phyloP scores from a whole-genome alignment of 2,888 invertebrate genomes.

The Agrilus biguttatus region DNA sequence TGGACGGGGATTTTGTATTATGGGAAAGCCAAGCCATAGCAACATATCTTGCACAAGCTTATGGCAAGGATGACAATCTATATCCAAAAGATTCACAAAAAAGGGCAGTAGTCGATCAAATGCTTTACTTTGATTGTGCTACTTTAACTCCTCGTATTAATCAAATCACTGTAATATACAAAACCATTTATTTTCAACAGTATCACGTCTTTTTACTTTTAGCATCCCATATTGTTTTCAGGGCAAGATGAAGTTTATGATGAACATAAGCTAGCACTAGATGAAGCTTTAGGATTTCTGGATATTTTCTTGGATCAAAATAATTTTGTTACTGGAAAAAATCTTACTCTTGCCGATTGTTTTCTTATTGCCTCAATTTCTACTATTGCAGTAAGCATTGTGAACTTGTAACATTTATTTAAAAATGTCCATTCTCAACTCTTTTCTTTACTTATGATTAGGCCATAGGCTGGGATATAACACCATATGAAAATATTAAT shows the following conservation, averaged over 20 bases:
- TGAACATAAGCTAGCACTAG: constrained; percentile 38
- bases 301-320: constrained; percentile 41
- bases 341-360: constrained; percentile 50
- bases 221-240: constrained; percentile 46
- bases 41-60: constrained; percentile 45
- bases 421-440: background rate
- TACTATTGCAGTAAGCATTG: constrained; percentile 36
- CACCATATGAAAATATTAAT: constrained; percentile 39
- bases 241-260: constrained; percentile 42
- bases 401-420: constrained; percentile 1
- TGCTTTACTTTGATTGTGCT: constrained; percentile 48
- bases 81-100: constrained; percentile 44
- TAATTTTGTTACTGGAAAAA: constrained; percentile 46
- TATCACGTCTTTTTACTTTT: constrained; percentile 14
- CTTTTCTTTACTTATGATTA: constrained; percentile 19
- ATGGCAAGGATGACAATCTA: constrained; percentile 41
- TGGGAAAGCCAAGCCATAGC: constrained; percentile 57
- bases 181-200: background rate
- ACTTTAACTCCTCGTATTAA: constrained; percentile 43
- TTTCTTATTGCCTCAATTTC: constrained; percentile 41
- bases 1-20: constrained; percentile 48
- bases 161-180: background rate
- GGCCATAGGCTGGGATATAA: constrained; percentile 45
- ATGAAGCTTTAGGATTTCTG: constrained; percentile 43
- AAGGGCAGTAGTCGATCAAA: constrained; percentile 44